Conservation (phyloP, 2,797 vertebrate genomes). For the Moxostoma hubbsi region DNA sequence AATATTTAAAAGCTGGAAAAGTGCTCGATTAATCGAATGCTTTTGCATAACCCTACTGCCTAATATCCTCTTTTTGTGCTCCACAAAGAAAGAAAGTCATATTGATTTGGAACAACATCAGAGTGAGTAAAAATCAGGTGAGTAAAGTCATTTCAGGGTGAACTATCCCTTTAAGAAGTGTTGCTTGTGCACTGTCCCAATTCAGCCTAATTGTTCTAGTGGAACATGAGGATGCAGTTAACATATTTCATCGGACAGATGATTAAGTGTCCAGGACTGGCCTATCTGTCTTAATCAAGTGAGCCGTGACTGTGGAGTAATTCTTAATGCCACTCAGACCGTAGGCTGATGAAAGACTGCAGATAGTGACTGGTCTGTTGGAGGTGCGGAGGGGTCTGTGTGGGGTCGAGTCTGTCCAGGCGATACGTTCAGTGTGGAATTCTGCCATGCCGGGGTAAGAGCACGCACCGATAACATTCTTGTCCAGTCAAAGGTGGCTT, state of each 20-base stretch:
- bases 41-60: no score
- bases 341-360: conserved; percentile 71
- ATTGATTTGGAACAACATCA: no score
- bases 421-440: conserved; percentile 63
- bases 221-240: conserved; percentile 79
- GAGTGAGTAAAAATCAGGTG: no score
- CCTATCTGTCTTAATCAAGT: conserved; percentile 78
- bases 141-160: no score
- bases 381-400: conserved; percentile 54
- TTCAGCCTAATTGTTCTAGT: conserved; percentile 66
- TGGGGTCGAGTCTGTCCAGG: conserved; percentile 45
- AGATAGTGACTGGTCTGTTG: not conserved
- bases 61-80: no score
- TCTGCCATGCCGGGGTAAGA: conserved; percentile 59
- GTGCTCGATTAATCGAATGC: no score
- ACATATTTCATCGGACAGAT: conserved; percentile 76
- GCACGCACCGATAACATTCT: conserved; percentile 78
- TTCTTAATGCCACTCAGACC: conserved; percentile 62
- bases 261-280: conserved; percentile 69
- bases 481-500: conserved; percentile 74
- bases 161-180: no score
- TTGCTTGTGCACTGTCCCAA: conserved; percentile 60
- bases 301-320: conserved; percentile 60
- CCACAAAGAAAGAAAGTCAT: no score
- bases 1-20: no score